Evolutionary conservation across 2,888 invertebrate species (phyloP).

Genomic region (Cheilosia impressa): DNA sequence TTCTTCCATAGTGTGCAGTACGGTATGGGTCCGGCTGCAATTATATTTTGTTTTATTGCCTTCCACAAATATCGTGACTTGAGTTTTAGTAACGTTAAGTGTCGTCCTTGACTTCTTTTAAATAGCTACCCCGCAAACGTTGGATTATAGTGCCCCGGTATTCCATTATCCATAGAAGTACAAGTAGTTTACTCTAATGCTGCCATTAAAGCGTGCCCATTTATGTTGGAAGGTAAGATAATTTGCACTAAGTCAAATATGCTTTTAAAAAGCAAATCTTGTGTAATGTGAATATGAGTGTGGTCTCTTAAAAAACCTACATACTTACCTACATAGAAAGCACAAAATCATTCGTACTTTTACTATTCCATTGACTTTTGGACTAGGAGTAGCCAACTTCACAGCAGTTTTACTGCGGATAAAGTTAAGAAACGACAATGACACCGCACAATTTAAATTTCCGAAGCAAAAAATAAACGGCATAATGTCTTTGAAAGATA

Average conservation of each 20-base stretch:
- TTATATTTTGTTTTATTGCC: slow-evolving; percentile 13
- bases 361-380: too few species aligned
- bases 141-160: neutral
- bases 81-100: neutral
- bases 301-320: too few species aligned
- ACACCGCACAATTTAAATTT: too few species aligned
- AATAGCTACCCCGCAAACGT: neutral
- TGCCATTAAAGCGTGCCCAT: slow-evolving; percentile 7
- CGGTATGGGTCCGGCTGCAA: neutral
- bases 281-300: too few species aligned
- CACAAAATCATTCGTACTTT: too few species aligned
- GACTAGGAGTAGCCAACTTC: too few species aligned
- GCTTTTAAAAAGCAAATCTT: neutral
- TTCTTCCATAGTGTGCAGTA: neutral
- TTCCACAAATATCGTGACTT: slow-evolving; percentile 23
- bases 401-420: too few species aligned
- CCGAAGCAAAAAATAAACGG: too few species aligned
- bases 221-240: neutral
- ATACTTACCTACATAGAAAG: too few species aligned
- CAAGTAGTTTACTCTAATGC: neutral
- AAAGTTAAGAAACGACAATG: too few species aligned
- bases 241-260: neutral
- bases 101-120: slow-evolving; percentile 14
- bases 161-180: neutral
- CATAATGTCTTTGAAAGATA: too few species aligned